These are phyloP conservation scores for Hiodon tergisus DNA, from an alignment of 2,113 vertebrate genomes.

Conservation along the genomic window DNA sequence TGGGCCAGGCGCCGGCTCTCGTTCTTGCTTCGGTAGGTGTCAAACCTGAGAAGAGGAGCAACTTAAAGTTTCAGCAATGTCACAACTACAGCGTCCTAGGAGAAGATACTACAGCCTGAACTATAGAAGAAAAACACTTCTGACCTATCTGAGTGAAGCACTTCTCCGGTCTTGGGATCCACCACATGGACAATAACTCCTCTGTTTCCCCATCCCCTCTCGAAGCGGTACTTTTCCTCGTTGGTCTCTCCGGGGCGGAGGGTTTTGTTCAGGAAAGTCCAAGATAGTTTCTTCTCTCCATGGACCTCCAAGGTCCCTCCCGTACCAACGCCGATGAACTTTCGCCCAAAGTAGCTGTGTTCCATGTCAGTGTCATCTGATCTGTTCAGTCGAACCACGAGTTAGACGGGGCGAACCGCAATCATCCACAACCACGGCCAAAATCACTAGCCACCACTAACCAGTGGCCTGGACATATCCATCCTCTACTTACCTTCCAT, in stretches of 20 bases:
- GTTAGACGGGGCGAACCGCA: not conserved
- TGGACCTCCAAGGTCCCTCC: slow-evolving; percentile 86
- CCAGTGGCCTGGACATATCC: not conserved
- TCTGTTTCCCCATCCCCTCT: slow-evolving; percentile 88
- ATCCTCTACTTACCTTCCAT: slow-evolving; percentile 74
- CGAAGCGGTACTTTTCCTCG: slow-evolving; percentile 81
- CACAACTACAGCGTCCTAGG: not conserved
- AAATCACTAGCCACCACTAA: not conserved
- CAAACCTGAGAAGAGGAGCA: slow-evolving; percentile 67
- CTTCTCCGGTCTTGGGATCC: slow-evolving; percentile 70
- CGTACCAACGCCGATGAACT: slow-evolving; percentile 79
- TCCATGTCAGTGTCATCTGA: slow-evolving; percentile 66
- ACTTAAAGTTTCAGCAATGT: not conserved
- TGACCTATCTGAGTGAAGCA: slow-evolving; percentile 80
- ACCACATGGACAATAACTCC: slow-evolving; percentile 86
- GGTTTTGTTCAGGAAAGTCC: slow-evolving; percentile 91
- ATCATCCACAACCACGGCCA: not conserved
- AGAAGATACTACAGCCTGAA: not conserved
- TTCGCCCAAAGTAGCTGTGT: slow-evolving; percentile 82
- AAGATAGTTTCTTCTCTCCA: slow-evolving; percentile 78
- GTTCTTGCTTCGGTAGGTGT: slow-evolving; percentile 83
- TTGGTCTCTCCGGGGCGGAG: slow-evolving; percentile 74
- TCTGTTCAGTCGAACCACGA: slow-evolving; percentile 45
- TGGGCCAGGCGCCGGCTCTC: slow-evolving; percentile 80
- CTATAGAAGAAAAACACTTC: slow-evolving; percentile 13